phyloP scores from a whole-genome alignment of 2,797 vertebrate genomes.

The Salarias fasciatus region DNA sequence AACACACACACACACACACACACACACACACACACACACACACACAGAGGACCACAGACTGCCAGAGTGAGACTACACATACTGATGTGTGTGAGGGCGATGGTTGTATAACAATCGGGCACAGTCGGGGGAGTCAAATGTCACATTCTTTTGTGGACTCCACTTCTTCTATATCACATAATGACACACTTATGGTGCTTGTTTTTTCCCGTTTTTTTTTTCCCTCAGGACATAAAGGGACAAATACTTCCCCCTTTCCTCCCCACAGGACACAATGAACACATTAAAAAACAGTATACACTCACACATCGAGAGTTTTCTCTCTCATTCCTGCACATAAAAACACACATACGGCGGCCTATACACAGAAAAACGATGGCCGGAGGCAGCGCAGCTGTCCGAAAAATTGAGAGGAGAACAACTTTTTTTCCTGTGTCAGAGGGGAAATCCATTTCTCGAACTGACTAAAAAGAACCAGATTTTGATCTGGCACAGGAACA shows the following conservation, averaged over 20 bases:
- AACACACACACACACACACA: slow-evolving; percentile 38
- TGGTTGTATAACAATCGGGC: slow-evolving; percentile 63
- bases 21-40: slow-evolving; percentile 21
- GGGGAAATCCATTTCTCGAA: slow-evolving; percentile 64
- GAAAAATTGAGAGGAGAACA: slow-evolving; percentile 26
- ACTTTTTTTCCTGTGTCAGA: slow-evolving; percentile 18
- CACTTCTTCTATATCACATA: slow-evolving; percentile 36
- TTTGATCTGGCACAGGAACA: slow-evolving; percentile 47
- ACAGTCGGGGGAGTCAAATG: slow-evolving; percentile 71
- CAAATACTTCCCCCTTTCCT: slow-evolving; percentile 23
- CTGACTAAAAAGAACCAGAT: slow-evolving; percentile 64
- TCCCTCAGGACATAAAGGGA: slow-evolving; percentile 33
- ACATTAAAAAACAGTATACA: slow-evolving; percentile 11
- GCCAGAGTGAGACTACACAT: slow-evolving; percentile 12
- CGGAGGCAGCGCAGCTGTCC: slow-evolving; percentile 16
- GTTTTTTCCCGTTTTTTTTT: no score
- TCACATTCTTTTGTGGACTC: slow-evolving; percentile 66
- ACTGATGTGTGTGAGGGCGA: slow-evolving; percentile 17
- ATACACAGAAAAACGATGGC: slow-evolving; percentile 14
- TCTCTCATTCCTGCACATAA: neutral
- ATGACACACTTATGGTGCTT: slow-evolving; percentile 38
- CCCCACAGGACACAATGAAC: slow-evolving; percentile 25
- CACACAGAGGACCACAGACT: slow-evolving; percentile 44
- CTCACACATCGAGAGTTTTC: slow-evolving; percentile 17
- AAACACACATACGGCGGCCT: slow-evolving; percentile 1